A percentile compares a stretch with the other conserved stretches of the same genome.
These are phyloP conservation scores for Dysidea cf. avara DNA, from an alignment of 37 sponge, comb jelly and placozoan species.

Conservation along the genomic window DNA sequence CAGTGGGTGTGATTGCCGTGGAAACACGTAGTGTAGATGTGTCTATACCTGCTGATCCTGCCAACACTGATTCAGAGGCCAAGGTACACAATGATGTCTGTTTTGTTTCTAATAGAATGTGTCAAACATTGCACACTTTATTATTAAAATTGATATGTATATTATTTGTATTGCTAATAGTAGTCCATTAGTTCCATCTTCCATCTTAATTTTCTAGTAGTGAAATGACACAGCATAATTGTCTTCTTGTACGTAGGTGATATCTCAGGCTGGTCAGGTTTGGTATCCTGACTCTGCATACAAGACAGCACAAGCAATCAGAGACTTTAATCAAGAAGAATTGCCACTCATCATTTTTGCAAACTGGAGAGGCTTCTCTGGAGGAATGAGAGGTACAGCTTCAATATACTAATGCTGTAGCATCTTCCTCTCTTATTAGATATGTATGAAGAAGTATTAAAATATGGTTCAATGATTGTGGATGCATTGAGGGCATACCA, in stretches of 20 bases:
- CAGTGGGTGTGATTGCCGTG: conserved; percentile 96
- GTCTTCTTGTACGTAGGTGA: conserved; percentile 37
- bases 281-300: conserved; percentile 99
- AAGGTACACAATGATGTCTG: conserved; percentile 50
- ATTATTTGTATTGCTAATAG: too few relatives aligned
- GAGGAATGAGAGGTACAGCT: conserved; percentile 99
- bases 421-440: conserved; percentile 59
- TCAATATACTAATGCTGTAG: too few relatives aligned
- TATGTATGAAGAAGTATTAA: conserved; percentile 96
- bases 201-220: too few relatives aligned
- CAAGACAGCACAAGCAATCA: conserved; percentile 97
- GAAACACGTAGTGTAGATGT: conserved; percentile 91
- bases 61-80: conserved; percentile 88
- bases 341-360: conserved; percentile 97
- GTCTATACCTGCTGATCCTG: conserved; percentile 92
- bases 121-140: too few relatives aligned
- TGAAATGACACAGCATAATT: too few relatives aligned
- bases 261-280: conserved; percentile 95
- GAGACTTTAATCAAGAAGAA: conserved; percentile 88
- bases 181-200: too few relatives aligned
- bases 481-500: conserved; percentile 84
- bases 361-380: conserved; percentile 99
- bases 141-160: too few relatives aligned
- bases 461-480: conserved; percentile 97
- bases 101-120: too few relatives aligned